phyloP scores from a whole-genome alignment of 2,888 invertebrate genomes.

The Heteromurus nitidus region DNA sequence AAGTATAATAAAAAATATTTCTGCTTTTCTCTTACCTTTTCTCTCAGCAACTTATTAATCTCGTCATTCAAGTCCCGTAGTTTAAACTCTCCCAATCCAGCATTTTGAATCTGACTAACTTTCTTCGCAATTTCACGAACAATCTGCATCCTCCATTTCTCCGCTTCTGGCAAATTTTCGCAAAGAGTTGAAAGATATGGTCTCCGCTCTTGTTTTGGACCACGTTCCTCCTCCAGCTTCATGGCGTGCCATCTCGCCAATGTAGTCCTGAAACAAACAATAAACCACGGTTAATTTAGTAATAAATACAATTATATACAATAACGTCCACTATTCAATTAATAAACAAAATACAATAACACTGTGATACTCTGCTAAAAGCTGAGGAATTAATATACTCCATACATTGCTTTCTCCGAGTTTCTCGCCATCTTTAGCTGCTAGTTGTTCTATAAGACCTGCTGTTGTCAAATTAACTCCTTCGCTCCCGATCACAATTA shows the following conservation, averaged over 20 bases:
- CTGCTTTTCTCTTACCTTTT: slow-evolving; percentile 81
- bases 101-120: slow-evolving; percentile 99
- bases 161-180: slow-evolving; percentile 91
- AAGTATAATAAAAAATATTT: neutral
- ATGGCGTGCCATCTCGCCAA: slow-evolving; percentile 98
- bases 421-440: slow-evolving; percentile 85
- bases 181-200: slow-evolving; percentile 98
- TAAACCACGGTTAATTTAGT: too few species aligned
- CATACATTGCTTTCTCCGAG: slow-evolving; percentile 98
- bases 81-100: slow-evolving; percentile 98
- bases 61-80: slow-evolving; percentile 99
- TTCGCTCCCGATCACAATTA: too few species aligned
- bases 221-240: slow-evolving; percentile 86
- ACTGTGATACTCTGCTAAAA: neutral
- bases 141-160: slow-evolving; percentile 97
- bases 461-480: neutral
- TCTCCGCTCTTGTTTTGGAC: slow-evolving; percentile 86
- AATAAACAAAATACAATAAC: neutral
- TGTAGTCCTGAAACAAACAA: slow-evolving; percentile 98
- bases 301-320: slow-evolving; percentile 36
- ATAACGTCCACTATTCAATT: neutral
- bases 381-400: slow-evolving; percentile 73
- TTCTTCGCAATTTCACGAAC: slow-evolving; percentile 98
- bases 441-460: neutral
- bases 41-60: slow-evolving; percentile 96